Base-by-base conservation (phyloP, 2,888 invertebrate genomes). In the Xylota segnis region DNA sequence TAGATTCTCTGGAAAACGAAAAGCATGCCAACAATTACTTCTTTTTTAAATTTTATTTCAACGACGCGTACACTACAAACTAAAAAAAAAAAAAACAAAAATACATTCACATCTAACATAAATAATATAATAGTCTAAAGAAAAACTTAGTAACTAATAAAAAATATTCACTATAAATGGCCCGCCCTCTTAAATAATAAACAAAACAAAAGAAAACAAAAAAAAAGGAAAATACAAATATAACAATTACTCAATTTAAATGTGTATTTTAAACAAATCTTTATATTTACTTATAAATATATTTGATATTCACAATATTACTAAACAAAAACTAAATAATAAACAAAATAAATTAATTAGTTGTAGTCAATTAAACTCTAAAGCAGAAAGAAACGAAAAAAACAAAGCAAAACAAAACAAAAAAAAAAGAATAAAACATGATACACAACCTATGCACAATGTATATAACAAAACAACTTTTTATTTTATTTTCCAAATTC, bases 211-310 rank as follows among this genome's bases (percentile, higher is more conserved):
- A n/a, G n/a, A n/a, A n/a, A n/a, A n/a, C n/a, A n/a, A n/a, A 68
- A 74, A 10, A 47, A 68, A 34, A 43, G 47, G 23, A 23, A 12
- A 70, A 74, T 59, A 65, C 58, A 81, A 34, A 34, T 34, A 59
- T 45, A 66, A 47, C 23, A 75, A 63, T 76, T 82, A 84, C 79
- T 84, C 75, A 79, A 79, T 59, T 84, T 84, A 76, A 86, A 77
- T 86, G 82, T 86, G 86, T 82, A 86, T 82, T 86, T 86, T 58
- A 76, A 78, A 86, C 40, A 76, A 82, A 86, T 86, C 76, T 86
- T 77, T 81, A 76, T 81, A 86, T 86, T 86, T 76, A 86, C 86
- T 86, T 81, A 76, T 71, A 79, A 79, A 75, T 76, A 82, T 37
- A 86, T 82, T 86, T 82, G 86, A 86, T 81, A 86, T 86, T 76